Evolutionary conservation across 2,888 invertebrate genomes (phyloP).

Genomic region (Lycophotia porphyrea): DNA sequence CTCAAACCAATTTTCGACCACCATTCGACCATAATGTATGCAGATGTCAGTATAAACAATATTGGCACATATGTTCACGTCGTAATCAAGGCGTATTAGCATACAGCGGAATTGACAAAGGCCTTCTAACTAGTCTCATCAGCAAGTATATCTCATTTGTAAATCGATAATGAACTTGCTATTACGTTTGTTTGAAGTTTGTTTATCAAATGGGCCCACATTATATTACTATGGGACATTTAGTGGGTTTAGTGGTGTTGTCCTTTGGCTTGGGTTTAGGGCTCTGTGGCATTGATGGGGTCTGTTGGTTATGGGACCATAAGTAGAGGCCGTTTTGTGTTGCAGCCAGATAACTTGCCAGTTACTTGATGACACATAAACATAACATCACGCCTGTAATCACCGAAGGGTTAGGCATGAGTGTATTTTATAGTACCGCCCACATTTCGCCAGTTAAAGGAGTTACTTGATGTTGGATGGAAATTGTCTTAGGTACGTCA

Average conservation of each 20-base stretch:
- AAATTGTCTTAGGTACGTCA: background rate
- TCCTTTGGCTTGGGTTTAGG: conserved; percentile 19
- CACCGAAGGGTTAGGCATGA: background rate
- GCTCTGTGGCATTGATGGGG: background rate
- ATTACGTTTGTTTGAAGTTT: conserved; percentile 61
- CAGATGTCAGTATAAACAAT: conserved; percentile 48
- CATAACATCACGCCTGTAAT: background rate
- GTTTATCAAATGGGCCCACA: conserved; percentile 51
- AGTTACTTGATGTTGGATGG: background rate
- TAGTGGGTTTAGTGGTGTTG: conserved; percentile 22
- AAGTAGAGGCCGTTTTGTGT: background rate
- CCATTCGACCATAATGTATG: conserved; percentile 55
- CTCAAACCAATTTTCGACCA: conserved; percentile 60
- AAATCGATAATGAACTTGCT: conserved; percentile 65
- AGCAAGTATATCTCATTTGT: conserved; percentile 60
- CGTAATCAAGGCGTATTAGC: conserved; percentile 72
- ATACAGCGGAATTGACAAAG: conserved; percentile 73
- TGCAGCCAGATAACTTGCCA: no score
- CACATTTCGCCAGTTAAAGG: no score
- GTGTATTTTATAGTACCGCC: no score
- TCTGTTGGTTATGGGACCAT: conserved; percentile 1
- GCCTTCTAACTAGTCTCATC: conserved; percentile 67
- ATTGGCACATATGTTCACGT: conserved; percentile 55
- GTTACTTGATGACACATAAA: background rate
- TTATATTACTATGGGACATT: conserved; percentile 37